Evolutionary conservation across 2,888 invertebrate species (phyloP).

Genomic region (Odontocolon sp.): DNA sequence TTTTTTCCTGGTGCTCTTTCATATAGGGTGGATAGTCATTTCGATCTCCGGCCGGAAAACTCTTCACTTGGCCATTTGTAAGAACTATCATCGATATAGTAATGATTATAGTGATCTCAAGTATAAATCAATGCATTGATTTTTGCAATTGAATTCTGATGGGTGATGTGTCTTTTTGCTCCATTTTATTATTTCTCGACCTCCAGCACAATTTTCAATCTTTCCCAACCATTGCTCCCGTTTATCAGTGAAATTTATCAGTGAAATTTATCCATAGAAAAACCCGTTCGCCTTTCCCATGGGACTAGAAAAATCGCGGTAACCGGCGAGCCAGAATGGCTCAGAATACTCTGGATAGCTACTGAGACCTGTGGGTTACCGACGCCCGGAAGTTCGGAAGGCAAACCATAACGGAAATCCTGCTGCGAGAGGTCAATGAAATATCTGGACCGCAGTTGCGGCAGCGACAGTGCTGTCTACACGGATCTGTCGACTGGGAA

Average conservation of each 20-base stretch:
- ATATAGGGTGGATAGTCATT: not conserved
- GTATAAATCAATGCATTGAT: slow-evolving; percentile 3
- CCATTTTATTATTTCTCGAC: not conserved
- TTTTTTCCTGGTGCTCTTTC: slow-evolving; percentile 13
- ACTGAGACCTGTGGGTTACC: slow-evolving; percentile 20
- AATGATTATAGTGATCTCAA: slow-evolving; percentile 3
- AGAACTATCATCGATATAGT: slow-evolving; percentile 20
- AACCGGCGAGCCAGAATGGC: slow-evolving; percentile 1
- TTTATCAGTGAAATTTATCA: not conserved
- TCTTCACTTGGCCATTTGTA: too few species aligned
- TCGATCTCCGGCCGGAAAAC: slow-evolving; percentile 13
- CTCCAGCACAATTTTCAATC: not conserved
- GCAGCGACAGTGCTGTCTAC: slow-evolving; percentile 64
- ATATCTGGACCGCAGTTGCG: slow-evolving; percentile 66
- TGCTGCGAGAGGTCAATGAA: slow-evolving; percentile 69
- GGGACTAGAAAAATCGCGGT: slow-evolving; percentile 24
- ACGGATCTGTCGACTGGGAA: slow-evolving; percentile 76
- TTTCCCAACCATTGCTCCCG: not conserved
- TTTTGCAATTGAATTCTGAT: not conserved
- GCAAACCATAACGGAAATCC: slow-evolving; percentile 64
- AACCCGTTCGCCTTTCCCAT: not conserved
- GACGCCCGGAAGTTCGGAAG: slow-evolving; percentile 51
- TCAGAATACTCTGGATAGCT: slow-evolving; percentile 3
- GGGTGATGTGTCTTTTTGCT: not conserved
- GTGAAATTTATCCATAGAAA: too few species aligned